phyloP scores from a whole-genome alignment of 2,797 vertebrate species.

The Epinephelus malabaricus region DNA sequence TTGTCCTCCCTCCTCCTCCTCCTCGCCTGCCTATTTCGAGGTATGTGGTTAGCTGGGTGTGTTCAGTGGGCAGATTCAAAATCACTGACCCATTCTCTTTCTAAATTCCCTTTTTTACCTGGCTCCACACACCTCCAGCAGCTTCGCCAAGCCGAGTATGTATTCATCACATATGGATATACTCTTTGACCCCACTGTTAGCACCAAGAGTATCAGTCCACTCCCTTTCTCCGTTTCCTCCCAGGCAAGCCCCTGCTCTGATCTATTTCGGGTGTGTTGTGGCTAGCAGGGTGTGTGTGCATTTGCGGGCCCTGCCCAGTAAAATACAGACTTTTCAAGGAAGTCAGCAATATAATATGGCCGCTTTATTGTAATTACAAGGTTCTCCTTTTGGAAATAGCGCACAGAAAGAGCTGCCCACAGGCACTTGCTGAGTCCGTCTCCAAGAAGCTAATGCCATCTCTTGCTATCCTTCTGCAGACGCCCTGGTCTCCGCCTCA shows the following conservation, averaged over 20 bases:
- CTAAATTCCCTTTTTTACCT: conserved; percentile 59
- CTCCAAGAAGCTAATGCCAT: conserved; percentile 56
- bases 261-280: conserved; percentile 88
- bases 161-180: conserved; percentile 44
- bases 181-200: conserved; percentile 48
- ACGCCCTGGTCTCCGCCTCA: conserved; percentile 7
- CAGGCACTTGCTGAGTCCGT: conserved; percentile 78
- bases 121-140: conserved; percentile 51
- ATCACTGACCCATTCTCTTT: conserved; percentile 77
- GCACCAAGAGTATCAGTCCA: conserved; percentile 50
- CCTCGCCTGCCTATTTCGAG: conserved; percentile 76
- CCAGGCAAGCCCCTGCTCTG: conserved; percentile 71
- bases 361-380: conserved; percentile 90
- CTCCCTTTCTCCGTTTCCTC: conserved; percentile 70
- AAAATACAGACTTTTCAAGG: conserved; percentile 89
- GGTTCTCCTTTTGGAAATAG: conserved; percentile 86
- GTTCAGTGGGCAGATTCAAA: conserved; percentile 60
- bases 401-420: conserved; percentile 72
- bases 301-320: conserved; percentile 87
- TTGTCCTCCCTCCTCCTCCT: conserved; percentile 38
- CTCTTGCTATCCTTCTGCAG: conserved; percentile 38
- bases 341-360: conserved; percentile 88
- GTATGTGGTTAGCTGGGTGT: conserved; percentile 81
- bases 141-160: conserved; percentile 23
- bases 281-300: conserved; percentile 83